A percentile compares a stretch with the other conserved stretches of the same genome.
Evolutionary conservation across 1,140 invertebrate genomes (phyloP).

Genomic region (Diachasmimorpha longicaudata): DNA sequence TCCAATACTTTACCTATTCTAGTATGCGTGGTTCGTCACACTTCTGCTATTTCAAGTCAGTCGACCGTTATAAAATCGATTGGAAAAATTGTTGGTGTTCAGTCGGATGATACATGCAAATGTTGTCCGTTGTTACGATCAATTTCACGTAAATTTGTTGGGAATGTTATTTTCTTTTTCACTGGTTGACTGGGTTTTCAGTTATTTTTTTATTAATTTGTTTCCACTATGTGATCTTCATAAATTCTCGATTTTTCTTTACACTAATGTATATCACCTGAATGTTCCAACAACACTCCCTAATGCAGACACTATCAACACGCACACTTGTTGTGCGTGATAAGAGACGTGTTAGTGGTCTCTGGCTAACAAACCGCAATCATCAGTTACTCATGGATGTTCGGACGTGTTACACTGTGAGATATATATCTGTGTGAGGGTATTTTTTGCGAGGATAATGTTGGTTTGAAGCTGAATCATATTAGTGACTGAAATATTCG

Average conservation of each 20-base stretch:
- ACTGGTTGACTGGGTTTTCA: background rate
- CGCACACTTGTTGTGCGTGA: background rate
- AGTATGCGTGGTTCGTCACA: conserved; percentile 13
- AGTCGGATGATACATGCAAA: conserved; percentile 12
- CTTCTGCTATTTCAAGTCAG: conserved; percentile 13
- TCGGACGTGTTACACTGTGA: background rate
- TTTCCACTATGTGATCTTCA: background rate
- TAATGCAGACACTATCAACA: background rate
- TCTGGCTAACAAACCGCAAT: conserved; percentile 1
- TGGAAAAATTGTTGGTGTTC: background rate
- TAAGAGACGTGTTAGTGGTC: conserved; percentile 1
- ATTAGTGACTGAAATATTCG: background rate
- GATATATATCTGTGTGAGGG: background rate
- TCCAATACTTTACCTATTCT: background rate
- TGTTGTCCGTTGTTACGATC: conserved; percentile 15
- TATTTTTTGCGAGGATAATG: background rate
- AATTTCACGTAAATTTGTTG: background rate
- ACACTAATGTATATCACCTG: background rate
- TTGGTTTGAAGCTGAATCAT: background rate
- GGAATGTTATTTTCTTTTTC: too few species aligned
- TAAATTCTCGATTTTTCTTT: background rate
- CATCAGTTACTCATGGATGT: background rate
- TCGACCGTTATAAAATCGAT: conserved; percentile 7
- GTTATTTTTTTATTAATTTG: background rate
- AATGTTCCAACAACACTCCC: background rate